Evolutionary conservation across 1,140 invertebrate genomes (phyloP), one percentile per base, ranked within the genome.

Genomic region (Diorhabda sublineata): DNA sequence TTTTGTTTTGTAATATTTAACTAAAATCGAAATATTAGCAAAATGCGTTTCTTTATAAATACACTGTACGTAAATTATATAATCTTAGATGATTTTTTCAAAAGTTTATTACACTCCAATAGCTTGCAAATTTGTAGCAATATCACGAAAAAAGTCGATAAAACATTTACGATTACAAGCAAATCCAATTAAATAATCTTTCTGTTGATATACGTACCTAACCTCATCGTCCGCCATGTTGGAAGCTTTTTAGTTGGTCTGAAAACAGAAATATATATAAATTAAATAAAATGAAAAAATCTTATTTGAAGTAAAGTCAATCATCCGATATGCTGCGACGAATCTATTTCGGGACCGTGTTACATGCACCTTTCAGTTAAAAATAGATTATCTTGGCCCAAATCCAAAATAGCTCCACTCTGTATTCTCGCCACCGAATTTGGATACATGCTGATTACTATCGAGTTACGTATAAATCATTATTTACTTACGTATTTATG

Each of bases 201-300:
- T 63, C 5, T 61, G 4, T 60, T 58, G 42, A 64, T 78, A 82
- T 85, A 89, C 89, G 85, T 85, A 92, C 91, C 91, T 91, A 87
- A 93, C 91, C 87, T 93, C 91, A 88, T 93, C 91, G 88, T 93
- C 91, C 84, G 90, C 91, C 91, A 93, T 93, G 85, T 80, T 91
- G 85, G 81, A 69, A 80, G 77, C 81, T 80, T 81, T 83, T 79
- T 71, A 70, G 71, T 64, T 76, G 73, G 71, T 72, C 75, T 78
- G 72, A 68, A 74, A 72, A 43, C 6, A 26, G 43, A 26, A 26
- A 26, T 26, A 26, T 26, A 26, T 1, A 26, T 26, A 26, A 26
- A 26, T 26, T 26, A 26, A 26, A 26, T 26, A 26, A 26, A 26
- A 26, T 26, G 26, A 26, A 26, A n/a, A 58, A 58, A 58, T 5